Evolutionary conservation across 2,113 vertebrate genomes (phyloP).

Genomic region (Passer domesticus): DNA sequence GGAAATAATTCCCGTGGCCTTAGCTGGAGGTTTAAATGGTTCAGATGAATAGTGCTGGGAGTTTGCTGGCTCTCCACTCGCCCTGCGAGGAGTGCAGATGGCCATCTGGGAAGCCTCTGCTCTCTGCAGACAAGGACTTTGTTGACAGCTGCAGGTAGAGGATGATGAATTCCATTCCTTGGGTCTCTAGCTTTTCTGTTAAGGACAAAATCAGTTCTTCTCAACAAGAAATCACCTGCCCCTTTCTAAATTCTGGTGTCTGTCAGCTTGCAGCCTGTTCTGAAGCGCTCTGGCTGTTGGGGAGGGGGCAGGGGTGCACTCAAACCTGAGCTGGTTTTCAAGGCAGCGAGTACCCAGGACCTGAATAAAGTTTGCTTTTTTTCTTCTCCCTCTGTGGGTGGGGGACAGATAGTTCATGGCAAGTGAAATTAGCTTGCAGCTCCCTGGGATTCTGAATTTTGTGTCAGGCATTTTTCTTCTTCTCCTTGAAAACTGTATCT

Average conservation of each 20-base stretch:
- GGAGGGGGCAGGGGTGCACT: fast-evolving
- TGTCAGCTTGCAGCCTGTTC: not conserved
- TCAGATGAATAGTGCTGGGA: not conserved
- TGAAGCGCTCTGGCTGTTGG: not conserved
- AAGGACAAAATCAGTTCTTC: not conserved
- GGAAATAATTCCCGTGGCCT: not conserved
- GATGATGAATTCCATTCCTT: not conserved
- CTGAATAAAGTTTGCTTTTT: not conserved
- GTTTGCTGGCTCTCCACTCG: not conserved
- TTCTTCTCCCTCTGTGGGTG: fast-evolving
- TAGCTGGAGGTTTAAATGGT: not conserved
- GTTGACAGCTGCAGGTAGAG: not conserved
- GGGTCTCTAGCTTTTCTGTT: not conserved
- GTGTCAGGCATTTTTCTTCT: not conserved
- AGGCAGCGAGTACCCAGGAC: not conserved
- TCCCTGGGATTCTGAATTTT: not conserved
- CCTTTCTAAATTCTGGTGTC: not conserved
- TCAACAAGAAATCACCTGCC: not conserved
- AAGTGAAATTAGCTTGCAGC: not conserved
- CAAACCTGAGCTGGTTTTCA: not conserved
- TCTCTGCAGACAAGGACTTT: not conserved
- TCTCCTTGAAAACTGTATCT: not conserved
- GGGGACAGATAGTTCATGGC: not conserved
- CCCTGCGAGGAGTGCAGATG: not conserved
- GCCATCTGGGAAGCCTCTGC: not conserved